Base-by-base conservation (phyloP, 2,888 invertebrate species). In the Eupithecia insigniata region DNA sequence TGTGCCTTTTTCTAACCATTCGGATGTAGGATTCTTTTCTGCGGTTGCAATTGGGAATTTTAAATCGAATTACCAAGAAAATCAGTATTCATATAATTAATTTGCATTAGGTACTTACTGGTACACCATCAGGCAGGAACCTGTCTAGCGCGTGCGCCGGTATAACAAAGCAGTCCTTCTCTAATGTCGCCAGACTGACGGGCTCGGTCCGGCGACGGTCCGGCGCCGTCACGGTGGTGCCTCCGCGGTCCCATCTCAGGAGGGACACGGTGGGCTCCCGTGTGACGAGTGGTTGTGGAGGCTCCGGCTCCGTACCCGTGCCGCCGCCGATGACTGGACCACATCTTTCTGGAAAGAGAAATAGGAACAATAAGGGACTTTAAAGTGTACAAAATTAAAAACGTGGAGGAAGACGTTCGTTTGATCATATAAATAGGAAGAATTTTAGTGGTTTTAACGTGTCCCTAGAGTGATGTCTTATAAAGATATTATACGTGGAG, bases 161-260 rank as follows among this genome's bases (percentile, higher is more conserved):
- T 89, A 98, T 98, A 88, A 98, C 98, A 93, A 98, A 98, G 92
- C 98, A 98, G 94, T 98, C 98, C 84, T 97, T 95, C 91, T 98
- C 97, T 83, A 98, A 94, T 66, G 97, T 97, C 66, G 97, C 96
- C 82, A 98, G 94, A 6, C 97, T 97, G 75, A 97, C 96, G 58
- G 97, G 97, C 87, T 97, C 96, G 66, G 96, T 88, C 71, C 93
- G 95, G 43, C 90, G 85, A 6, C 91, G 89, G 78, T 90, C 88
- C 73, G 82, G 77, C 36, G 89, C 87, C 61, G 94, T 89, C 75
- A 92, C 89, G 74, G 89, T 94, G 82, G 95, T 94, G 82, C 95
- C 74, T 6, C 90, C 90, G 60, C 90, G 86, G 80, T 92, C 92
- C 93, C 93, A 94, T 14, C 93, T 90, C 78, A 93, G 89, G 39